These are phyloP conservation scores for Nothobranchius kuhntae DNA, from an alignment of 2,113 vertebrate genomes.

Conservation along the genomic window DNA sequence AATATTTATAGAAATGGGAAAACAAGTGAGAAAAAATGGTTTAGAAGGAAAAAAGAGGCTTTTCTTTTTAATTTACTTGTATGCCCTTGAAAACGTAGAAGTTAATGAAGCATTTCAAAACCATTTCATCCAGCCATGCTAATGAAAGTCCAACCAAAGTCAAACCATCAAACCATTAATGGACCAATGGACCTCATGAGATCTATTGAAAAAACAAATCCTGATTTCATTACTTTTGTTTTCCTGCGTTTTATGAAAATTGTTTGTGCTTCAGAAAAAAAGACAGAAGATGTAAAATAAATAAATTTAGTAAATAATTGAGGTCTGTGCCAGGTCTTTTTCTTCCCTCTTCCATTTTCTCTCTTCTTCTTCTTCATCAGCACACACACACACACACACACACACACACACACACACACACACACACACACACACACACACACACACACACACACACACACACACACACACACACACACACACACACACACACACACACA, in stretches of 20 bases:
- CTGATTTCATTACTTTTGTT: constrained; percentile 28
- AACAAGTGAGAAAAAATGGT: constrained; percentile 18
- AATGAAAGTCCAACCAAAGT: constrained; percentile 31
- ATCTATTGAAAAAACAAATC: constrained; percentile 16
- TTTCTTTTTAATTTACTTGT: constrained; percentile 35
- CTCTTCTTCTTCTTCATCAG: constrained; percentile 4
- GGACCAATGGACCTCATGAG: constrained; percentile 31
- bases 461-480: constrained; percentile 16
- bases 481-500: too few relatives aligned
- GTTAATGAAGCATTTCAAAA: constrained; percentile 19
- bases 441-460: neutral
- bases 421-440: too few relatives aligned
- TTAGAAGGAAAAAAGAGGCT: constrained; percentile 14
- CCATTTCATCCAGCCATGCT: constrained; percentile 6
- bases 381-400: too few relatives aligned
- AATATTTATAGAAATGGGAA: constrained; percentile 41
- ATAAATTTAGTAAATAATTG: neutral
- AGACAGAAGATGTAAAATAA: constrained; percentile 10
- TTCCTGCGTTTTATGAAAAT: constrained; percentile 23
- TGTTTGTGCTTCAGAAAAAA: constrained; percentile 15
- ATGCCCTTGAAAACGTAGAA: constrained; percentile 44
- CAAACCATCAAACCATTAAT: constrained; percentile 8
- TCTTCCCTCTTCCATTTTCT: constrained; percentile 6
- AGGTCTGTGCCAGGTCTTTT: constrained; percentile 15
- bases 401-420: too few relatives aligned